Base-by-base conservation (phyloP, 2,888 invertebrate species). In the Euspilapteryx auroguttella region DNA sequence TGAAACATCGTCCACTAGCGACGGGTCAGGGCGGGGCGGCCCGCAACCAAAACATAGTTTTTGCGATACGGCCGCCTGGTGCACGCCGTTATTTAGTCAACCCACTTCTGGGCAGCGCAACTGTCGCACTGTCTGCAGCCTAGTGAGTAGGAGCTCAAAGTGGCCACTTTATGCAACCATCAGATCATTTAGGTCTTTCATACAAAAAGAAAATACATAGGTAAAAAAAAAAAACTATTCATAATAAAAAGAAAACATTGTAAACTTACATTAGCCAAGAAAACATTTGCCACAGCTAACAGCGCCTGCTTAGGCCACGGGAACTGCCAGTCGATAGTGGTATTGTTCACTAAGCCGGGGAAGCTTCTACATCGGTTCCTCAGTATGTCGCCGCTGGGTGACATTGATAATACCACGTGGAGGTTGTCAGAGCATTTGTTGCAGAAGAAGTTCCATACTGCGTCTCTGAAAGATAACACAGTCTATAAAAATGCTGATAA, bases 311-410 rank as follows among this genome's bases (percentile, higher is more conserved):
- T 81, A 0, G 95, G 94, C 95, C 95, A 95, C 0, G 94, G 87
- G 58, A 90, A 93, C 52, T 94, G 85, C 94, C 94, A 95, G 57
- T 95, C 93, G 37, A 95, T 93, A 21, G 88, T 90, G 0, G 93
- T 90, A 49, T 91, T 92, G 50, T 93, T 94, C 21, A 95, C 92
- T 25, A 95, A 71, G 1, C 94, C 94, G 0, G 95, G 95, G 61
- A 94, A 95, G 64, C 86, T 93, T 37, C 94, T 81, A 48, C 94
- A 94, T 11, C 75, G 79, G 42, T 86, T 90, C 26, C 93, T 81
- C 10, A 95, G 65, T 4, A 83, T 78, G 32, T 94, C 93, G 0
- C 92, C 88, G 2, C 89, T 80, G 0, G 94, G 92, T 3, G 91
- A 92, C 94, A 95, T 94, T 1, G 89, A 87, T 10, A 95, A 57